Evolutionary conservation across 2,888 invertebrate species (phyloP).

Genomic region (Nymphalis urticae): DNA sequence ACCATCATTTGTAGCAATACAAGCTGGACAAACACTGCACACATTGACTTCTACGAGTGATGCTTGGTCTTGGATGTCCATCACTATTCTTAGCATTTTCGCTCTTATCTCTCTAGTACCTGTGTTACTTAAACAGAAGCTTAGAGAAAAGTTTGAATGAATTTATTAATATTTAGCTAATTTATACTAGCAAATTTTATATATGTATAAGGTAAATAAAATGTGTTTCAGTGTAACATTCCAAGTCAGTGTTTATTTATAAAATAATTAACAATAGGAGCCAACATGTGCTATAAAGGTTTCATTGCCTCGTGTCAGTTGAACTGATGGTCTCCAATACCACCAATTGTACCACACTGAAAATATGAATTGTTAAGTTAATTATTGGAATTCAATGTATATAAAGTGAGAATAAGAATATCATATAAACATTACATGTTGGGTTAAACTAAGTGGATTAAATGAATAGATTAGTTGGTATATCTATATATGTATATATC

Average conservation of each 20-base stretch:
- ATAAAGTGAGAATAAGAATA: too few relatives aligned
- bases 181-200: slow-evolving; percentile 52
- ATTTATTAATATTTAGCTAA: slow-evolving; percentile 59
- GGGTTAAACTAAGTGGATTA: too few relatives aligned
- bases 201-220: slow-evolving; percentile 47
- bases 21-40: slow-evolving; percentile 97
- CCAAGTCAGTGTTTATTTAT: slow-evolving; percentile 44
- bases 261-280: slow-evolving; percentile 83
- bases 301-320: slow-evolving; percentile 80
- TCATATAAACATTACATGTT: too few relatives aligned
- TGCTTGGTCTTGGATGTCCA: slow-evolving; percentile 93
- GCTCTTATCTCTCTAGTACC: slow-evolving; percentile 93
- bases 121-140: slow-evolving; percentile 90
- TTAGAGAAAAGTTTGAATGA: slow-evolving; percentile 89
- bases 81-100: slow-evolving; percentile 88
- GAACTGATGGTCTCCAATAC: slow-evolving; percentile 88
- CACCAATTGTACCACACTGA: slow-evolving; percentile 92
- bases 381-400: background rate
- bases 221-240: slow-evolving; percentile 60
- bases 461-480: too few relatives aligned
- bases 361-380: slow-evolving; percentile 55
- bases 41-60: slow-evolving; percentile 93
- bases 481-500: too few relatives aligned
- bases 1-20: slow-evolving; percentile 98
- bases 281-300: slow-evolving; percentile 85